Evolutionary conservation across 1,140 invertebrate species (phyloP).

Genomic region (Vanessa tameamea): DNA sequence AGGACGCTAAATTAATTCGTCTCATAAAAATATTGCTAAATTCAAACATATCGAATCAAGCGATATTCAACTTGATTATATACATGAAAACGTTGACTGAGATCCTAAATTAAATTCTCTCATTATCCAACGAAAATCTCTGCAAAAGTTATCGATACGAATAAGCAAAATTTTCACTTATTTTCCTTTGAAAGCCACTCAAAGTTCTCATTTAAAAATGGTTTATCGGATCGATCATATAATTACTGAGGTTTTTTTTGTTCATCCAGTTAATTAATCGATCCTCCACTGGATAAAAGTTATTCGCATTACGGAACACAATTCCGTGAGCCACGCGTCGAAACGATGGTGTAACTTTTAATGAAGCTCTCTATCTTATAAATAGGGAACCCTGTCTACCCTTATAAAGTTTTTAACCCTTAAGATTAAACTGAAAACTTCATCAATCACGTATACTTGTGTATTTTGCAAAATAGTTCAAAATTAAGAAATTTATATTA

Average conservation of each 20-base stretch:
- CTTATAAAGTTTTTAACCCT: constrained; percentile 15
- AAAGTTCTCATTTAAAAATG: constrained; percentile 16
- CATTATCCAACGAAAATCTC: background rate
- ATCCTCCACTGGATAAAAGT: constrained; percentile 38
- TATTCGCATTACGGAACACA: constrained; percentile 43
- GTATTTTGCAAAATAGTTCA: background rate
- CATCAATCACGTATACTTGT: background rate
- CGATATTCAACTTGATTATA: too few relatives aligned
- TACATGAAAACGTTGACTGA: too few relatives aligned
- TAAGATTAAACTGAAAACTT: background rate
- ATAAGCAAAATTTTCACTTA: constrained; percentile 1
- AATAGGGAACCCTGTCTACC: constrained; percentile 4
- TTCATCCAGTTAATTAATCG: constrained; percentile 48
- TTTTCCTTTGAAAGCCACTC: constrained; percentile 1
- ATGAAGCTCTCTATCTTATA: constrained; percentile 42
- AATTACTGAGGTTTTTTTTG: constrained; percentile 22
- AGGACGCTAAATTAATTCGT: too few relatives aligned
- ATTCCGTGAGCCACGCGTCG: constrained; percentile 32
- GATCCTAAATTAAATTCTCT: too few relatives aligned
- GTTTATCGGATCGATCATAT: constrained; percentile 17
- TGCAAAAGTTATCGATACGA: background rate
- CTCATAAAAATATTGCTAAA: too few relatives aligned
- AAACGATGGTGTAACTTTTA: constrained; percentile 49
- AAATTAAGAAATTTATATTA: background rate
- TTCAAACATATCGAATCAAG: too few relatives aligned